phyloP scores from a whole-genome alignment of 1,140 invertebrate species.

The Panulirus ornatus region DNA sequence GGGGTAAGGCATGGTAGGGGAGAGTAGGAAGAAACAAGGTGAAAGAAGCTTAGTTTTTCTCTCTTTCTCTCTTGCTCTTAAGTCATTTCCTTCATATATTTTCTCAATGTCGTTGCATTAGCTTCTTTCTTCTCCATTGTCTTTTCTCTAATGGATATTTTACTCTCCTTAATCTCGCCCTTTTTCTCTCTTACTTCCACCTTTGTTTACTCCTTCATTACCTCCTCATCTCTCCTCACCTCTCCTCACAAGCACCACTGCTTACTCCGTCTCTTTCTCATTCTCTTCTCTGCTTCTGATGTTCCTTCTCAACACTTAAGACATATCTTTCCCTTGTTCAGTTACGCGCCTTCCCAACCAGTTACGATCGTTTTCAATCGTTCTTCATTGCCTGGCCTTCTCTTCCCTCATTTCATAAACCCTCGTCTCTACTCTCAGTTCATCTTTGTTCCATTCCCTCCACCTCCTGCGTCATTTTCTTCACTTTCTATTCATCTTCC shows the following conservation, averaged over 20 bases:
- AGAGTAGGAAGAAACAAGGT: too few relatives aligned
- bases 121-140: background rate
- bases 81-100: background rate
- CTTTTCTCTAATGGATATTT: background rate
- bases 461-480: too few relatives aligned
- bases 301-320: too few relatives aligned
- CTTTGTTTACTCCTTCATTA: background rate
- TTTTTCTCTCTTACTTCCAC: background rate
- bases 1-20: background rate
- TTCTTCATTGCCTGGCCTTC: too few relatives aligned
- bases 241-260: background rate
- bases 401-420: too few relatives aligned
- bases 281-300: background rate
- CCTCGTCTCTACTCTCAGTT: too few relatives aligned
- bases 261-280: background rate
- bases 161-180: background rate
- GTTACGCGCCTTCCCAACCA: too few relatives aligned
- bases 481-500: background rate
- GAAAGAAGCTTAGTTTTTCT: too few relatives aligned
- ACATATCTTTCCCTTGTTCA: too few relatives aligned
- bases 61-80: background rate
- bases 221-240: background rate
- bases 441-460: too few relatives aligned
- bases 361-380: too few relatives aligned
- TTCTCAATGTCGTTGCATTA: background rate